Base-by-base conservation (phyloP, 92 coral and sea anemone species). In the Hydrozoanthus gracilis region DNA sequence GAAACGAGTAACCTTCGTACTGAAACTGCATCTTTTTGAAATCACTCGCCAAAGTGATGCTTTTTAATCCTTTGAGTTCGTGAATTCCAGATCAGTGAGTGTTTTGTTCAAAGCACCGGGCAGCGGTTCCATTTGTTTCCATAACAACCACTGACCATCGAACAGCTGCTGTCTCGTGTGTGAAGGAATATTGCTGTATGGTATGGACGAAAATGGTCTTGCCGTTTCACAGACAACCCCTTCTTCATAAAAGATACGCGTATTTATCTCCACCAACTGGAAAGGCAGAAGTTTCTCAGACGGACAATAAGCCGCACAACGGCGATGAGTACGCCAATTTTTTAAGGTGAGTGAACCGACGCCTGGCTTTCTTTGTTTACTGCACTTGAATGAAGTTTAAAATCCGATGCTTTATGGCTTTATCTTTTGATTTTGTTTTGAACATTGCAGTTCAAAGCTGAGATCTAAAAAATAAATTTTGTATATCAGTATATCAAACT, bases 261-360 rank as follows among this genome's bases (percentile, higher is more conserved):
- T 73, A 82, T 77, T 88, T 93, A 14, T 89, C 95, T 68, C 88
- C 92, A 77, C 87, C 91, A 47, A 79, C 89, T 8, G 91, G 82
- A 13, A 73, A 80, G 8, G 45, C 90, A 10, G 17, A 67, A 44
- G 77, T 89, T 49, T 87, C 89, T 7, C 14, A 71, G 0, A 77
- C 52, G 18, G 90, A 87, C 51, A 88, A 80, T 27, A 89, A 87
- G 4, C 83, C 88, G 5, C 51, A 66, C 7, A 91, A 87, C 35
- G 99, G 98, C 20, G 99, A 96, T 20, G 99, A 96, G 10, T 96
- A 96, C 79, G 99, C 98, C 44, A 93, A 88, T 82, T 96, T 96
- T 82, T 87, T 96, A 49, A 90, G 92, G 99, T 95, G 48, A 91
- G 96, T 87, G 12, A 3, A 20, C 15, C 4, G 56, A 8, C 18